Evolutionary conservation across 2,888 invertebrate species (phyloP).

Genomic region (Lacanobia wlatinum): DNA sequence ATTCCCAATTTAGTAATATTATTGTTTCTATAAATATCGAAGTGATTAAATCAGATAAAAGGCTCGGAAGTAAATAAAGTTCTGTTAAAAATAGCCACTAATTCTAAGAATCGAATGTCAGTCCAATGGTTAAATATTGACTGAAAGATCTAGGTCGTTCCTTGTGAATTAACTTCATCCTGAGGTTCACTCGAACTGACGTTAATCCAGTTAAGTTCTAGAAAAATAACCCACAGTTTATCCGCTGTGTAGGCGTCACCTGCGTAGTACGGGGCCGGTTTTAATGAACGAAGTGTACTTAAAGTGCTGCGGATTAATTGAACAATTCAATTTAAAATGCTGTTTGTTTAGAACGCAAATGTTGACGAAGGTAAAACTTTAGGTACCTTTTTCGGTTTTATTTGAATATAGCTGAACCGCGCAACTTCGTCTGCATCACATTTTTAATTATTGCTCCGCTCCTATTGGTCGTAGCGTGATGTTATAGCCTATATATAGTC

Average conservation of each 20-base stretch:
- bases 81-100: constrained; percentile 19
- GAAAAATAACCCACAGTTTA: constrained; percentile 50
- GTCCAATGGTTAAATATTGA: constrained; percentile 22
- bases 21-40: background rate
- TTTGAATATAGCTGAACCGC: no score
- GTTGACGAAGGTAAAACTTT: background rate
- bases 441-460: no score
- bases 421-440: no score
- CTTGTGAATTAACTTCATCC: constrained; percentile 50
- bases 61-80: background rate
- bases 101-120: background rate
- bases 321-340: constrained; percentile 31
- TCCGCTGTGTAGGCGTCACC: constrained; percentile 47
- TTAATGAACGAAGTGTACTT: constrained; percentile 42
- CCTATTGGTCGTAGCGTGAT: no score
- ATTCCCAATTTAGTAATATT: background rate
- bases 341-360: constrained; percentile 13
- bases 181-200: constrained; percentile 59
- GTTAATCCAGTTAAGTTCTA: constrained; percentile 69
- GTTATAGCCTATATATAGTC: no score
- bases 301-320: constrained; percentile 38
- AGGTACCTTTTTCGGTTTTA: background rate
- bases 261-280: constrained; percentile 22
- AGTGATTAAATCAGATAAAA: background rate
- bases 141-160: constrained; percentile 52